These are phyloP conservation scores for Crossaster papposus DNA, from an alignment of 53 echinoderm and acorn worm genomes.

Conservation along the genomic window DNA sequence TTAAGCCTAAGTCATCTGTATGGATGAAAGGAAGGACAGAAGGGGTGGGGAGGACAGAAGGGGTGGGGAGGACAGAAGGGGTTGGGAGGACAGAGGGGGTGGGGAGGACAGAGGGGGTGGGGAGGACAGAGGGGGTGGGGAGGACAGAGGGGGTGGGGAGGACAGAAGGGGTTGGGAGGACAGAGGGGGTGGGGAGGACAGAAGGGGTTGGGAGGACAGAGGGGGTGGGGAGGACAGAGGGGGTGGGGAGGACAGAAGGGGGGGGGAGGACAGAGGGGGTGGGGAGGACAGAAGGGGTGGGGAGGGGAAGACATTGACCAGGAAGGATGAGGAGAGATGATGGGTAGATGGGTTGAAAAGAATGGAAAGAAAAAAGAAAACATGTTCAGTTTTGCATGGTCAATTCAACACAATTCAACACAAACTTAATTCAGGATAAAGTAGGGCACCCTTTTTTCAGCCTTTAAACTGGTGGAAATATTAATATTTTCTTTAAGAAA, in stretches of 20 bases:
- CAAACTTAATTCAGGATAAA: not conserved
- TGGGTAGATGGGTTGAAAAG: not conserved
- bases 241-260: not conserved
- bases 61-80: too few species aligned
- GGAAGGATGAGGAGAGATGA: too few species aligned
- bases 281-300: too few species aligned
- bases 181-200: not conserved
- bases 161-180: not conserved
- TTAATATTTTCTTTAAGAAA: not conserved
- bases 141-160: too few species aligned
- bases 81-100: too few species aligned
- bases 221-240: too few species aligned
- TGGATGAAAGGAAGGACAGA: not conserved
- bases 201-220: too few species aligned
- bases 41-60: not conserved
- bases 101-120: not conserved
- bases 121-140: not conserved
- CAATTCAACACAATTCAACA: not conserved
- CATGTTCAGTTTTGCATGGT: not conserved
- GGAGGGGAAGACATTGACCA: too few species aligned
- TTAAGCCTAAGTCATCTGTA: conserved; percentile 41
- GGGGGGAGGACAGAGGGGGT: not conserved
- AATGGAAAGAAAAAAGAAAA: not conserved
- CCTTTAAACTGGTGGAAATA: not conserved
- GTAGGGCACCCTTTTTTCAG: not conserved